A percentile compares a stretch with the other conserved stretches of the same genome.
Conservation (phyloP, 2,797 vertebrate species). For the Xiphophorus birchmanni region DNA sequence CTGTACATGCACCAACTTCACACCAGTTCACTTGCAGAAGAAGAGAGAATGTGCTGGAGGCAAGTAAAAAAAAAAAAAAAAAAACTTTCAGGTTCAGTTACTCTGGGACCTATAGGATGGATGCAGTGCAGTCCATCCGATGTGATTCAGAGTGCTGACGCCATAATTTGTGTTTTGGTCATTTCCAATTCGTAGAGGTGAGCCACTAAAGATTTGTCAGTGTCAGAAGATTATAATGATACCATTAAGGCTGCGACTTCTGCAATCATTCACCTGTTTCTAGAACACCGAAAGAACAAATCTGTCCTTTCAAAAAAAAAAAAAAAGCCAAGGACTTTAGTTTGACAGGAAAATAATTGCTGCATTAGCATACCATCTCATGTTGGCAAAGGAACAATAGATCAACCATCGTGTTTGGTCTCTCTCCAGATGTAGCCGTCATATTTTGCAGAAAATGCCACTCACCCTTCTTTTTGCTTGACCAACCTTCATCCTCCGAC, state of each 20-base stretch:
- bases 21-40: conserved; percentile 45
- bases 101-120: conserved; percentile 14
- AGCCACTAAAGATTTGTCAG: conserved; percentile 25
- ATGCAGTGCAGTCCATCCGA: neutral
- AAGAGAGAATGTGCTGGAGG: conserved; percentile 36
- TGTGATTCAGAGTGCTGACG: neutral
- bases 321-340: conserved; percentile 33
- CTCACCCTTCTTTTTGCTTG: conserved; percentile 17
- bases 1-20: conserved; percentile 37
- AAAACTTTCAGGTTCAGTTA: conserved; percentile 21
- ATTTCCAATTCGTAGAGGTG: conserved; percentile 3
- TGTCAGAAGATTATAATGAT: conserved; percentile 18
- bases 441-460: conserved; percentile 33
- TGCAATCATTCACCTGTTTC: conserved; percentile 25
- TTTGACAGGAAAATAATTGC: conserved; percentile 56
- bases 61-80: conserved; percentile 6
- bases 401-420: conserved; percentile 45
- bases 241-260: conserved; percentile 16
- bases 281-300: conserved; percentile 28
- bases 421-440: conserved; percentile 42
- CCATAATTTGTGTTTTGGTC: conserved; percentile 12
- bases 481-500: conserved; percentile 27
- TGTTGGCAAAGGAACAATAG: conserved; percentile 43
- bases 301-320: conserved; percentile 45
- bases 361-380: conserved; percentile 58